Conservation (phyloP, 2,888 invertebrate species). For the Luperina testacea region DNA sequence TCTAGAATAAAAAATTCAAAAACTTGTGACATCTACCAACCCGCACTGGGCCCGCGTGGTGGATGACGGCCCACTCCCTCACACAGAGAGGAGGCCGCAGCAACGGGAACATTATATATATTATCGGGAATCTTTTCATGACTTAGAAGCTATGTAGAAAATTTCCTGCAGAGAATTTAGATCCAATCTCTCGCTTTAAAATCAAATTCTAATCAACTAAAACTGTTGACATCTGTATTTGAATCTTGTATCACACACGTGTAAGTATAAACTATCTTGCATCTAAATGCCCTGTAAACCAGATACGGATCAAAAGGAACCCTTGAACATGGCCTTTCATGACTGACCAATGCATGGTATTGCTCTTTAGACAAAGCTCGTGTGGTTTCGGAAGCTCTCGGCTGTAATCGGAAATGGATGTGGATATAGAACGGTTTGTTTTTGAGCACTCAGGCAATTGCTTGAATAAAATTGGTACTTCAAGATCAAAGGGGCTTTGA, state of each 20-base stretch:
- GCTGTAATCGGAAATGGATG: slow-evolving; percentile 24
- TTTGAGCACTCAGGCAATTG: slow-evolving; percentile 11
- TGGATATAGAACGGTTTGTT: slow-evolving; percentile 16
- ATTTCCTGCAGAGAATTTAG: not conserved
- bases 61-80: no score
- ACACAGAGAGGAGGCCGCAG: no score
- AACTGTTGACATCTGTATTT: not conserved
- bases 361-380: slow-evolving; percentile 19
- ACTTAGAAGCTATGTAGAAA: slow-evolving; percentile 1
- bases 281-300: not conserved
- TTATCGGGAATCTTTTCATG: not conserved
- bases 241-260: slow-evolving; percentile 1
- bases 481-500: slow-evolving; percentile 19
- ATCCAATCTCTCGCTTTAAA: not conserved
- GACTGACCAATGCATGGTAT: slow-evolving; percentile 12
- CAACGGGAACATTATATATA: no score
- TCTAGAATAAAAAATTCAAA: no score
- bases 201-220: slow-evolving; percentile 5
- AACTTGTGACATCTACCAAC: no score
- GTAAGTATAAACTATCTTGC: not conserved
- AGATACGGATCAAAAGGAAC: slow-evolving; percentile 12
- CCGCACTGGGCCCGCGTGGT: no score
- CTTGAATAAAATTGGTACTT: not conserved
- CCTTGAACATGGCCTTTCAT: slow-evolving; percentile 13
- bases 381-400: slow-evolving; percentile 33